A percentile compares a stretch with the other conserved stretches of the same genome.
Conservation (phyloP, 2,888 invertebrate genomes). For the Melangyna quadrimaculata region DNA sequence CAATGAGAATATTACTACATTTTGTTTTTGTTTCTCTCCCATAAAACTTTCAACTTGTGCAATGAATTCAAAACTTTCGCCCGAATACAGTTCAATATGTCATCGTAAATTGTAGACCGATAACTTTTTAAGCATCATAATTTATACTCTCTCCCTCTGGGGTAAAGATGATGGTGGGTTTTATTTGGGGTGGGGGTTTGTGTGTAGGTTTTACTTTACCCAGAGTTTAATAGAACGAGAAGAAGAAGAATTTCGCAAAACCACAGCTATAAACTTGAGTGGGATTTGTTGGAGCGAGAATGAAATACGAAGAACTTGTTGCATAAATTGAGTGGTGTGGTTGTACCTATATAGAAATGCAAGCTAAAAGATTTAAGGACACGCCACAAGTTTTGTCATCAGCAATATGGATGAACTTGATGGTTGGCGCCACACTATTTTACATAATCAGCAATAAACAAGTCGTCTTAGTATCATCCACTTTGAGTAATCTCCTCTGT, state of each 20-base stretch:
- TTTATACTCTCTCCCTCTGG: background rate
- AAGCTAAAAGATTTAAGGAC: background rate
- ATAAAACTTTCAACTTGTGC: slow-evolving; percentile 14
- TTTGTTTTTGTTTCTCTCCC: background rate
- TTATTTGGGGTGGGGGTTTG: no score
- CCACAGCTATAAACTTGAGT: background rate
- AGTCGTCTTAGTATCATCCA: slow-evolving; percentile 26
- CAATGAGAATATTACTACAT: background rate
- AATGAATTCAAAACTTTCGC: slow-evolving; percentile 36
- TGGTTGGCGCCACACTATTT: background rate
- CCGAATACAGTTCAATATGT: slow-evolving; percentile 38
- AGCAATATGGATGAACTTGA: background rate
- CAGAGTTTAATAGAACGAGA: background rate
- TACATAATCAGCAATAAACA: slow-evolving; percentile 19
- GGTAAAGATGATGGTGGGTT: background rate
- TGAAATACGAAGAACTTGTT: slow-evolving; percentile 41
- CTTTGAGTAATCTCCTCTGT: slow-evolving; percentile 46
- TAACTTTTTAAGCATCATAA: slow-evolving; percentile 40
- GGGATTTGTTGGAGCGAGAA: background rate
- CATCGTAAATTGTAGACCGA: slow-evolving; percentile 32
- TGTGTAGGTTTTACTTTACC: background rate
- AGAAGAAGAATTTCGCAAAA: background rate
- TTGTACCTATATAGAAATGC: background rate
- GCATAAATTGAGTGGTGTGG: slow-evolving; percentile 52
- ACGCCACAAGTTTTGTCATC: background rate